Percentiles rank a stretch among this genome's conserved stretches.
phyloP scores from a whole-genome alignment of 2,888 invertebrate genomes.

The Thecophora atra region DNA sequence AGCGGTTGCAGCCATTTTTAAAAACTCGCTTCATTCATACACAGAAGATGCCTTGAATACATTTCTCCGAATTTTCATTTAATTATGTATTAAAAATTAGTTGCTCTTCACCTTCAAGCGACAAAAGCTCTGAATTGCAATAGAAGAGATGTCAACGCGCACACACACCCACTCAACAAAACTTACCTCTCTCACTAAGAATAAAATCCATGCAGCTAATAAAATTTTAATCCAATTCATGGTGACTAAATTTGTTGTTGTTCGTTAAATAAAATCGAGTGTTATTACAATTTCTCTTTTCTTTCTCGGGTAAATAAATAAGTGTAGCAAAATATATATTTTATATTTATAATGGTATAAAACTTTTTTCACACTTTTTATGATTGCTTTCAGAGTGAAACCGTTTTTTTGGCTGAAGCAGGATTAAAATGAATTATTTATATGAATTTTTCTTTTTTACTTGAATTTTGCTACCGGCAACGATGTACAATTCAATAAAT shows the following conservation, averaged over 20 bases:
- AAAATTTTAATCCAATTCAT: slow-evolving; percentile 66
- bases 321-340: too few species aligned
- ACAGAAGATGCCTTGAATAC: slow-evolving; percentile 25
- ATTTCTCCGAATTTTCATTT: too few species aligned
- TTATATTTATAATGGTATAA: too few species aligned
- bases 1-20: too few species aligned
- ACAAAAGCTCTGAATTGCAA: too few species aligned
- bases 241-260: slow-evolving; percentile 49
- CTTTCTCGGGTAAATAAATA: neutral
- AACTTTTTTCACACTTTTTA: too few species aligned
- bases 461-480: neutral
- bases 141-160: neutral
- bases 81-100: too few species aligned
- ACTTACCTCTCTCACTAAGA: slow-evolving; percentile 63
- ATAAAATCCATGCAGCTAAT: slow-evolving; percentile 63
- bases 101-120: too few species aligned
- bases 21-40: neutral
- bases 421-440: too few species aligned
- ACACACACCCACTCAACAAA: neutral
- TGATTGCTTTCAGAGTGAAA: too few species aligned
- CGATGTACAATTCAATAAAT: neutral
- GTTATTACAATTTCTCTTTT: neutral
- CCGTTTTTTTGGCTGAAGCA: too few species aligned
- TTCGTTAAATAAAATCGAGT: neutral
- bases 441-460: neutral